phyloP scores from a whole-genome alignment of 2,797 vertebrate species.

The Hydrolagus colliei region DNA sequence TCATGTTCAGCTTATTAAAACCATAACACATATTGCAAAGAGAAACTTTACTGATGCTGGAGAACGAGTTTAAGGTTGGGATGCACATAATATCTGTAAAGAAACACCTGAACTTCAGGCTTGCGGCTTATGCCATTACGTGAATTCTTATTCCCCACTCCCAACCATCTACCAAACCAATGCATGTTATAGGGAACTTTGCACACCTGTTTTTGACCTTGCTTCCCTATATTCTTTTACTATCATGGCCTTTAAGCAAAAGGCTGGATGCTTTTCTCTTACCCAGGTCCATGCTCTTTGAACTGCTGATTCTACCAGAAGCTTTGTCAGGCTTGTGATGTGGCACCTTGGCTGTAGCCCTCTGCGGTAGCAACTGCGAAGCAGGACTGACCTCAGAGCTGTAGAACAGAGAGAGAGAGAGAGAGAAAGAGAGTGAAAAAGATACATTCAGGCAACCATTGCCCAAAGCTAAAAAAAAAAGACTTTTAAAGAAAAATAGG shows the following conservation, averaged over 20 bases:
- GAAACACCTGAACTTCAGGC: too few species aligned
- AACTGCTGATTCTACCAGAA: slow-evolving; percentile 39
- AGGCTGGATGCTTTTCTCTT: slow-evolving; percentile 47
- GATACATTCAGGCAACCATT: neutral
- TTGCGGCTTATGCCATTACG: too few species aligned
- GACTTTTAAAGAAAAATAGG: too few species aligned
- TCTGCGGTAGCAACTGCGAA: neutral
- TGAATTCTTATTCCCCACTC: too few species aligned
- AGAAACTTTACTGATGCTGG: neutral
- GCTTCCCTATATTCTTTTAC: neutral
- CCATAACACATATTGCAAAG: slow-evolving; percentile 13
- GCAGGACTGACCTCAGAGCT: neutral
- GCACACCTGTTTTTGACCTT: slow-evolving; percentile 1
- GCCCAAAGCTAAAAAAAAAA: too few species aligned
- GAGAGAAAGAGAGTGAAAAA: neutral
- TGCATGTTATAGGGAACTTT: neutral
- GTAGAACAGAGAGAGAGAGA: neutral
- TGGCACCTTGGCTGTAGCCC: neutral
- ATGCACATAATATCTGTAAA: neutral
- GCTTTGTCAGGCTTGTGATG: neutral
- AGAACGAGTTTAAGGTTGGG: neutral
- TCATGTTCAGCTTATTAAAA: slow-evolving; percentile 25
- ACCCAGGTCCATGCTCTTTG: slow-evolving; percentile 96
- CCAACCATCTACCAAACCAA: neutral
- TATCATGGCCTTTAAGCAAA: neutral